These are phyloP conservation scores for Psephotus haematonotus DNA, from an alignment of 2,113 vertebrate species.

Conservation along the genomic window DNA sequence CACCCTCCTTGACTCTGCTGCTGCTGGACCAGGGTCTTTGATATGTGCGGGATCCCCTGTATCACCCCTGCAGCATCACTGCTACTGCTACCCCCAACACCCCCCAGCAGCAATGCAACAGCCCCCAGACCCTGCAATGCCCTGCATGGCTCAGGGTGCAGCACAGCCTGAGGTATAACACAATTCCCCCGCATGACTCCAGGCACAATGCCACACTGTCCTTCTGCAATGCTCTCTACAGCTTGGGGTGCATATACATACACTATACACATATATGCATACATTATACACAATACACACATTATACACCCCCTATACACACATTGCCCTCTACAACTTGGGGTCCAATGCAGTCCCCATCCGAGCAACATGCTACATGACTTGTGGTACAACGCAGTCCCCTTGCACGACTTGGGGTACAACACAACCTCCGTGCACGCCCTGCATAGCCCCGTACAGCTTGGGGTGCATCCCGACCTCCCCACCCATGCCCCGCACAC, in stretches of 20 bases:
- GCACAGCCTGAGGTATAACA: background rate
- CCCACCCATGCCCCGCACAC: accelerated
- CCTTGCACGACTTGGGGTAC: accelerated
- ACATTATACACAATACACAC: too few species aligned
- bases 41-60: background rate
- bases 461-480: accelerated
- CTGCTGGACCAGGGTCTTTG: background rate
- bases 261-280: too few species aligned
- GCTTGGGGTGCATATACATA: background rate
- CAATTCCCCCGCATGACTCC: background rate
- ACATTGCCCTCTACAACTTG: accelerated
- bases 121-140: accelerated
- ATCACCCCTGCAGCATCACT: background rate
- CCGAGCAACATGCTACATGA: background rate
- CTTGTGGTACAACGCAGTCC: background rate
- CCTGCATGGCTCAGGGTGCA: background rate
- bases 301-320: background rate
- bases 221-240: background rate
- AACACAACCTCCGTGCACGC: background rate
- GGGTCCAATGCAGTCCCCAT: background rate
- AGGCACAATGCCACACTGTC: background rate
- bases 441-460: background rate
- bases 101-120: background rate
- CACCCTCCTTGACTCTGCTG: background rate
- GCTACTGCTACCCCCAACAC: background rate